Conservation (phyloP, 2,888 invertebrate species). For the Mallateleia sp. region DNA sequence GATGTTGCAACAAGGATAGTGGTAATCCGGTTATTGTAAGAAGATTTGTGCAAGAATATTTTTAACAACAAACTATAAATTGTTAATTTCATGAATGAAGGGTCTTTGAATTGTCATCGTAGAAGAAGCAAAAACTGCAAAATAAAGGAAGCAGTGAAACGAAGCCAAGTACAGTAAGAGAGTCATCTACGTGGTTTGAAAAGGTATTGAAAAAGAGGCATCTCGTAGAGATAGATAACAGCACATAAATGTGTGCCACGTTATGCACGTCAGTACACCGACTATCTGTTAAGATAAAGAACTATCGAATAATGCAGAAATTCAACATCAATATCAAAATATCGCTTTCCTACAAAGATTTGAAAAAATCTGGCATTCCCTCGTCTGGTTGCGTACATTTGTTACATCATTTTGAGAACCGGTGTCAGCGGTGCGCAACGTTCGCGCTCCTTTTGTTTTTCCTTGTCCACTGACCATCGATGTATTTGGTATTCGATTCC, state of each 20-base stretch:
- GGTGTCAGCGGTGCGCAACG: conserved; percentile 78
- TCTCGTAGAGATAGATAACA: conserved; percentile 36
- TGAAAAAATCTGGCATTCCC: conserved; percentile 56
- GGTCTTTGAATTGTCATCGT: too few relatives aligned
- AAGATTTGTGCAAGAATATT: too few relatives aligned
- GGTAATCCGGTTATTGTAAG: too few relatives aligned
- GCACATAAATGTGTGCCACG: conserved; percentile 5
- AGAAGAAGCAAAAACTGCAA: neutral
- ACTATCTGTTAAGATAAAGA: conserved; percentile 49
- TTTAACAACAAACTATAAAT: too few relatives aligned
- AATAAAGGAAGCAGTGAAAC: conserved; percentile 30
- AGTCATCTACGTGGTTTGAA: conserved; percentile 41
- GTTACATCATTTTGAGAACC: conserved; percentile 84
- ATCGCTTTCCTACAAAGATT: conserved; percentile 23
- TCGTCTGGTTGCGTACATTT: conserved; percentile 48
- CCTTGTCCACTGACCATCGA: conserved; percentile 84
- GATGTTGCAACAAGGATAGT: too few relatives aligned
- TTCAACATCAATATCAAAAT: conserved; percentile 44
- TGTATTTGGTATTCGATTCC: conserved; percentile 88
- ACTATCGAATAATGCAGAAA: conserved; percentile 30
- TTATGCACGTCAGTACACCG: conserved; percentile 11
- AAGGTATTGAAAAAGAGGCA: conserved; percentile 43
- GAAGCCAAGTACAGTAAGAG: conserved; percentile 29
- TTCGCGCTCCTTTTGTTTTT: conserved; percentile 86
- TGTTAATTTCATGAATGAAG: too few relatives aligned